A percentile compares a stretch with the other conserved stretches of the same genome.
phyloP scores from a whole-genome alignment of 53 echinoderm and acorn worm species.

The Apostichopus leukothele region DNA sequence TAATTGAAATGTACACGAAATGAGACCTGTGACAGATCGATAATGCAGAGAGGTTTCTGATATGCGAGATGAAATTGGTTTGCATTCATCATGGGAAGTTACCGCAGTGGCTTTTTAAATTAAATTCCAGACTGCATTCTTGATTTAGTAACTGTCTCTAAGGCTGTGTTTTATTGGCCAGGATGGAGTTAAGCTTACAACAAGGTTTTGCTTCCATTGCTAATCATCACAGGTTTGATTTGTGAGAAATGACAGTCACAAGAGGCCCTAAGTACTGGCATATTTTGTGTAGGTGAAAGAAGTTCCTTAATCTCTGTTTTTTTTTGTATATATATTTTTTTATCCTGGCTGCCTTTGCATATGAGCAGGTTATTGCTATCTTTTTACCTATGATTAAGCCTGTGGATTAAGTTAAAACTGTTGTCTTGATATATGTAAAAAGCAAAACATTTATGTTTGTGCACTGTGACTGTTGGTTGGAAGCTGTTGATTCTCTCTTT shows the following conservation, averaged over 20 bases:
- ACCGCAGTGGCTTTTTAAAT: conserved; percentile 36
- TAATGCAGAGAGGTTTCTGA: conserved; percentile 47
- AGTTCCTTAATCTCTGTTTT: background rate
- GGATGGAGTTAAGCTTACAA: conserved; percentile 45
- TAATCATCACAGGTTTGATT: conserved; percentile 44
- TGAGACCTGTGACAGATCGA: conserved; percentile 49
- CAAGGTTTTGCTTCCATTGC: conserved; percentile 37
- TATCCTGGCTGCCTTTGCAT: conserved; percentile 12
- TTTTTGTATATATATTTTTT: background rate
- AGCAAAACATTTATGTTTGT: background rate
- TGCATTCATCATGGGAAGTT: conserved; percentile 48
- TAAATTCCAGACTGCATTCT: conserved; percentile 49
- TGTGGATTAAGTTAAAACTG: background rate
- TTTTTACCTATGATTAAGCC: background rate
- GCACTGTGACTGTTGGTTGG: background rate
- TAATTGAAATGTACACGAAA: conserved; percentile 51
- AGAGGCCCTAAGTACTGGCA: conserved; percentile 24
- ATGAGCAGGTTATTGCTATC: background rate
- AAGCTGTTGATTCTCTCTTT: background rate
- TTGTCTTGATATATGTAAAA: background rate
- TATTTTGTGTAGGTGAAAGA: background rate
- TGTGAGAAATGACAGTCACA: conserved; percentile 43
- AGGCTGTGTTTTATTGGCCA: conserved; percentile 46
- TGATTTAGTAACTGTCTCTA: conserved; percentile 51
- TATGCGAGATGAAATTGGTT: conserved; percentile 43